Evolutionary conservation across 2,888 invertebrate species (phyloP), one percentile per base, ranked within the genome.

Genomic region (Lacanobia wlatinum): DNA sequence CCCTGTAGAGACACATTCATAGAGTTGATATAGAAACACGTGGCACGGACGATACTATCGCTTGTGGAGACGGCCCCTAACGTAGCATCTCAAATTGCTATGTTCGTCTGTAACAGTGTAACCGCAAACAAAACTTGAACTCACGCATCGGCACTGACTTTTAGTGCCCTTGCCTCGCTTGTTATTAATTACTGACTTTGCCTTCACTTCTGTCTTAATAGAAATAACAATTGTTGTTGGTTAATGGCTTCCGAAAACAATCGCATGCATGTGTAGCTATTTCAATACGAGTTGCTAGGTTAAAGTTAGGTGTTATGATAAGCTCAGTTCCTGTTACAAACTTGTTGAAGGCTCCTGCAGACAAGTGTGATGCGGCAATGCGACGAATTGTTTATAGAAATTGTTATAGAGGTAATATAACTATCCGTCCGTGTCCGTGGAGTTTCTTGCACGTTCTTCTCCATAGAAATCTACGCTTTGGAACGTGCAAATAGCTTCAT

Each of bases 211-310:
- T 56, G 56, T 55, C 23, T 58, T 67, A 67, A 34, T 40, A 14
- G 14, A 63, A 63, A 80, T 64, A 67, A 58, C 38, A 61, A 60
- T 72, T 34, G 58, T 34, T 58, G 40, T 71, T 67, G n/a, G 43
- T 28, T 53, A 70, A 76, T 60, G 6, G 60, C 66, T 79, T 72
- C 81, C 81, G 60, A 76, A 79, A 61, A 67, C 66, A 71, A 78
- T 78, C 43, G 50, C 10, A n/a, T 58, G 46, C 40, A 2, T 53
- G 16, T 52, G 21, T 52, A 14, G 0, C 0, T 38, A 28, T 40
- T 48, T 50, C 28, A 58, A 70, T 34, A 14, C 4, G 14, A 40
- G 23, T 70, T 18, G 18, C 4, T 43, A 34, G 23, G 23, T 55
- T 55, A 40, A 40, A 43, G 40, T 40, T 40, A n/a, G 1, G 40